Evolutionary conservation across 2,797 vertebrate species (phyloP).

Genomic region (Galago senegalensis): DNA sequence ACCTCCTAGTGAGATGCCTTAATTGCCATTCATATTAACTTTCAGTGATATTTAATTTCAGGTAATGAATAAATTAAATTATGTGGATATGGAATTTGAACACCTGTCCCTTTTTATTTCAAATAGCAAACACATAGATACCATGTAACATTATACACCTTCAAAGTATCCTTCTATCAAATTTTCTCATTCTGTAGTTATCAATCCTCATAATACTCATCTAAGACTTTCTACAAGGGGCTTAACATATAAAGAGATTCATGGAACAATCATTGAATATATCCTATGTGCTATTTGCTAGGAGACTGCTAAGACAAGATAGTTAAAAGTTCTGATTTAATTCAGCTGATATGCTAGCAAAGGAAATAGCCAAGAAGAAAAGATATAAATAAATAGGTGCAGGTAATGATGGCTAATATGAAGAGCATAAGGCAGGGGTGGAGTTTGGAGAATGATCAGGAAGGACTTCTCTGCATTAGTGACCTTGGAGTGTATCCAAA

Average conservation of each 20-base stretch:
- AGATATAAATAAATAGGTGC: not conserved
- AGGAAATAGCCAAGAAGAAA: constrained; percentile 7
- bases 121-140: not conserved
- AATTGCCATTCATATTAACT: constrained; percentile 34
- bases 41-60: constrained; percentile 52
- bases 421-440: not conserved
- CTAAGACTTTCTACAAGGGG: constrained; percentile 5
- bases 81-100: constrained; percentile 40
- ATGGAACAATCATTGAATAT: not conserved
- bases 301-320: not conserved
- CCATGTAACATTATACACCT: not conserved
- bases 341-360: constrained; percentile 1
- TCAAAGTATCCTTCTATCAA: constrained; percentile 50
- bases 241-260: not conserved
- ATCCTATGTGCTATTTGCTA: not conserved
- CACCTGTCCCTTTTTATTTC: constrained; percentile 19
- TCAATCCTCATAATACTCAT: not conserved
- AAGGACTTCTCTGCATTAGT: not conserved
- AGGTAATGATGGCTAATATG: not conserved
- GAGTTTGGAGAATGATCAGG: not conserved
- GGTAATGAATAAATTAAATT: constrained; percentile 47
- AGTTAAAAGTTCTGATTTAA: not conserved
- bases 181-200: constrained; percentile 29
- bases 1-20: not conserved
- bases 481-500: not conserved